These are phyloP conservation scores for Muraenolepis orangiensis DNA, from an alignment of 2,797 vertebrate species.

Conservation along the genomic window DNA sequence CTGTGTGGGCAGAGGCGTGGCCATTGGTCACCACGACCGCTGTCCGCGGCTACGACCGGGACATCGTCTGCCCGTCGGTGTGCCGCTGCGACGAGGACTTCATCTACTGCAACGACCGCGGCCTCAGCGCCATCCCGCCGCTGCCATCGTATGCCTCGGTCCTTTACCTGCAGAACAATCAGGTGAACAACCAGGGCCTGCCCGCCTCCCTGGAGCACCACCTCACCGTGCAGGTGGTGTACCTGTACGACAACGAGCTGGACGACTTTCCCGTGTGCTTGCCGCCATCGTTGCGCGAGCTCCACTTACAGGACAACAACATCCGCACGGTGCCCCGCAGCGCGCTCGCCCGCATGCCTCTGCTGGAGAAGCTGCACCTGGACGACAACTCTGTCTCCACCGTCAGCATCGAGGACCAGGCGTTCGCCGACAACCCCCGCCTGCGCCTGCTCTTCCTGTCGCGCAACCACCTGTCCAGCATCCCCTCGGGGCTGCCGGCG, in stretches of 20 bases:
- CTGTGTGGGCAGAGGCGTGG: slow-evolving; percentile 74
- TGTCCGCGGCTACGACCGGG: slow-evolving; percentile 64
- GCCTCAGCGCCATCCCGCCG: slow-evolving; percentile 84
- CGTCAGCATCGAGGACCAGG: slow-evolving; percentile 92
- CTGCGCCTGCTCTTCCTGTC: slow-evolving; percentile 89
- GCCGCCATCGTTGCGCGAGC: slow-evolving; percentile 85
- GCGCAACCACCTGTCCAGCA: slow-evolving; percentile 92
- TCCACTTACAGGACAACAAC: slow-evolving; percentile 96
- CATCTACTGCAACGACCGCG: slow-evolving; percentile 96
- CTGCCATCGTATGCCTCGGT: slow-evolving; percentile 86
- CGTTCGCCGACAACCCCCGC: slow-evolving; percentile 84
- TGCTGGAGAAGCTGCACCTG: slow-evolving; percentile 89
- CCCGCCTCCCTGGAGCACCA: slow-evolving; percentile 81
- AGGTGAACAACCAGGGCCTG: slow-evolving; percentile 88
- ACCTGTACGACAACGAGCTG: slow-evolving; percentile 92
- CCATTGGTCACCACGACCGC: slow-evolving; percentile 66
- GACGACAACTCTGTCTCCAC: slow-evolving; percentile 96
- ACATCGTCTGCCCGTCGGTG: slow-evolving; percentile 82
- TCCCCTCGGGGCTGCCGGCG: slow-evolving; percentile 88
- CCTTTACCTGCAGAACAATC: slow-evolving; percentile 96
- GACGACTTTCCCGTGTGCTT: slow-evolving; percentile 88
- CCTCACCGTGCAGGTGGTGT: slow-evolving; percentile 82
- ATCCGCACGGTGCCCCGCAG: slow-evolving; percentile 83
- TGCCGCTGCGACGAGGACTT: slow-evolving; percentile 92
- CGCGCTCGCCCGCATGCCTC: slow-evolving; percentile 82